phyloP scores from a whole-genome alignment of 2,888 invertebrate genomes.

The Drosophila prolongata region DNA sequence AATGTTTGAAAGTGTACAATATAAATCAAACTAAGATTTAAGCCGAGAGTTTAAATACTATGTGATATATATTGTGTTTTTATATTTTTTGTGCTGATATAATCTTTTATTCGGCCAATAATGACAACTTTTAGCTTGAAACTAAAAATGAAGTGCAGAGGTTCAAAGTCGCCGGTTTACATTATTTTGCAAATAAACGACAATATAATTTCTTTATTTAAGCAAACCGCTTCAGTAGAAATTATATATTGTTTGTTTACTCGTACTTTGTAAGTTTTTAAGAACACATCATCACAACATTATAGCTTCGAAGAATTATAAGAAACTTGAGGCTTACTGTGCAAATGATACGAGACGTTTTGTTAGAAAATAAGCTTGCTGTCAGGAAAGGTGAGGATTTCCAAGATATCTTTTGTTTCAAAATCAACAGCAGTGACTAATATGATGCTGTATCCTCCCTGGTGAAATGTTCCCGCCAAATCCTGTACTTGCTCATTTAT shows the following conservation, averaged over 20 bases:
- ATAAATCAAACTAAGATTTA: not conserved
- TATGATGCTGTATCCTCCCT: conserved; percentile 8
- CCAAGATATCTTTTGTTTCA: not conserved
- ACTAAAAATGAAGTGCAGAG: no score
- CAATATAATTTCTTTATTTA: not conserved
- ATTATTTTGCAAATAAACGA: no score
- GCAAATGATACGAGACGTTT: not conserved
- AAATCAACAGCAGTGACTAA: conserved; percentile 4
- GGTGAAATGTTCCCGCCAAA: conserved; percentile 40
- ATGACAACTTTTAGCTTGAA: no score
- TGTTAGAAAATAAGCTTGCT: not conserved
- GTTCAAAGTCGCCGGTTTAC: no score
- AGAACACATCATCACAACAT: not conserved
- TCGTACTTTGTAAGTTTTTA: not conserved
- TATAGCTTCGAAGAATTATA: not conserved
- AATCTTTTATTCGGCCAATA: no score
- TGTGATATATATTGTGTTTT: not conserved
- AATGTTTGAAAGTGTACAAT: not conserved
- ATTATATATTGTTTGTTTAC: not conserved
- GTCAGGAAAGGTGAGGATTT: no score
- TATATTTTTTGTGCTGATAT: no score
- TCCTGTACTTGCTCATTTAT: conserved; percentile 16
- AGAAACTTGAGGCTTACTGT: not conserved
- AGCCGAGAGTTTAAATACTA: not conserved
- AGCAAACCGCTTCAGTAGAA: not conserved